Percentiles rank a stretch among this genome's conserved stretches.
These are phyloP conservation scores for Choloepus didactylus DNA, from an alignment of 2,797 vertebrate genomes.

Conservation along the genomic window DNA sequence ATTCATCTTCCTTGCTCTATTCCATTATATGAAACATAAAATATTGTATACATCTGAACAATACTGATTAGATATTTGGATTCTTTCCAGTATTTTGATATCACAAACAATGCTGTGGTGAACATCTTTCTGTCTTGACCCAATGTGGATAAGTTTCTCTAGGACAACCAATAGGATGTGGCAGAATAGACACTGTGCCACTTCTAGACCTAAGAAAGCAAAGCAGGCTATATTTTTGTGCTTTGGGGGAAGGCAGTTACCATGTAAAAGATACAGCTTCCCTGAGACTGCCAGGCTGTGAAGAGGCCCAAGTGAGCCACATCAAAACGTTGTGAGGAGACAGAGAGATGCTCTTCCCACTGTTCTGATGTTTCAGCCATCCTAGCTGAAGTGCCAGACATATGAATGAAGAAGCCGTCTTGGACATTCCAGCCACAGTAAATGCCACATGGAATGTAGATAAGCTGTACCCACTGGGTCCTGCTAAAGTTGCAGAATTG, in stretches of 20 bases:
- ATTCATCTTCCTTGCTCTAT: not conserved
- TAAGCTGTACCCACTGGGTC: conserved; percentile 2
- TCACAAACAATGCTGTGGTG: not conserved
- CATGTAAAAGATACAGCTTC: not conserved
- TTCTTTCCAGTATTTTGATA: conserved; percentile 26
- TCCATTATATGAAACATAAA: not conserved
- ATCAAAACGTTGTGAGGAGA: not conserved
- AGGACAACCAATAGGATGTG: not conserved
- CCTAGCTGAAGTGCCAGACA: conserved; percentile 42
- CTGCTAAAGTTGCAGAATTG: conserved; percentile 17
- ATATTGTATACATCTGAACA: not conserved
- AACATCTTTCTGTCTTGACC: conserved; percentile 22
- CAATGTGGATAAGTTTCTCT: not conserved
- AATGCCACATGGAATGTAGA: conserved; percentile 13
- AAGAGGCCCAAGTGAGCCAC: not conserved
- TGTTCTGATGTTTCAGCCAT: not conserved
- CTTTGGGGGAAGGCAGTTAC: not conserved
- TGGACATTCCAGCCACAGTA: conserved; percentile 2
- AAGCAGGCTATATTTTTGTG: not conserved
- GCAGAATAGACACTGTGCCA: not conserved
- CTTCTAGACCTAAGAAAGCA: not conserved
- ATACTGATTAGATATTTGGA: not conserved
- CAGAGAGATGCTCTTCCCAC: not conserved
- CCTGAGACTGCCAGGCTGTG: conserved; percentile 40
- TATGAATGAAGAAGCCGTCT: conserved; percentile 20